phyloP scores from a whole-genome alignment of 2,797 vertebrate genomes.

The Scomberomorus guttatus region DNA sequence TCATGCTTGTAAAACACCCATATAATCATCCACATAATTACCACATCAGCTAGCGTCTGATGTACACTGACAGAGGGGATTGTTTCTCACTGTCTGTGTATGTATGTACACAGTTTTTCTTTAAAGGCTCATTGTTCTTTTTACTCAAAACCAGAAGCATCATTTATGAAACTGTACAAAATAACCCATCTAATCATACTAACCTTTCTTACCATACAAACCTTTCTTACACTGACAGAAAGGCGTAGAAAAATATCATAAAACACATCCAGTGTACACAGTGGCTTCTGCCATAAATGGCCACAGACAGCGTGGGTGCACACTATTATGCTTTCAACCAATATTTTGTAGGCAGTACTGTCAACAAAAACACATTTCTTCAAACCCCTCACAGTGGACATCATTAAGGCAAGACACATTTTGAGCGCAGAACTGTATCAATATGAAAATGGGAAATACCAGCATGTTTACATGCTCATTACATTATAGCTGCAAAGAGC shows the following conservation, averaged over 20 bases:
- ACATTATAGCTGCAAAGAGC: not conserved
- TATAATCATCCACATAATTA: slow-evolving; percentile 49
- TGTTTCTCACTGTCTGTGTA: not conserved
- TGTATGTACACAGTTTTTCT: not conserved
- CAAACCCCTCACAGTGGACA: slow-evolving; percentile 3
- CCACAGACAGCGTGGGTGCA: slow-evolving; percentile 32
- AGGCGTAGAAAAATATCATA: slow-evolving; percentile 24
- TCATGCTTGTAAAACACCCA: not conserved
- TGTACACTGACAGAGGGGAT: not conserved
- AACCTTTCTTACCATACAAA: too few species aligned
- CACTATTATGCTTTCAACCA: slow-evolving; percentile 36
- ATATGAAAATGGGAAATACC: slow-evolving; percentile 8
- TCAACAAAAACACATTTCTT: slow-evolving; percentile 34
- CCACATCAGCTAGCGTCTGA: slow-evolving; percentile 26
- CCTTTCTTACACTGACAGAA: slow-evolving; percentile 2
- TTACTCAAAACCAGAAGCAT: slow-evolving; percentile 8
- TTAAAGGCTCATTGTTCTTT: not conserved
- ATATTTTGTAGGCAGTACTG: slow-evolving; percentile 38
- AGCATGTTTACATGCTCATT: not conserved
- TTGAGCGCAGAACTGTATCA: not conserved
- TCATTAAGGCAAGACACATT: slow-evolving; percentile 20
- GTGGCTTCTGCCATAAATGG: slow-evolving; percentile 23
- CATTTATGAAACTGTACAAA: slow-evolving; percentile 8
- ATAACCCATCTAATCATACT: slow-evolving; percentile 13
- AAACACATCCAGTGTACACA: slow-evolving; percentile 20